phyloP scores from a whole-genome alignment of 2,888 invertebrate genomes.

The Hirtodrosophila histrioides region DNA sequence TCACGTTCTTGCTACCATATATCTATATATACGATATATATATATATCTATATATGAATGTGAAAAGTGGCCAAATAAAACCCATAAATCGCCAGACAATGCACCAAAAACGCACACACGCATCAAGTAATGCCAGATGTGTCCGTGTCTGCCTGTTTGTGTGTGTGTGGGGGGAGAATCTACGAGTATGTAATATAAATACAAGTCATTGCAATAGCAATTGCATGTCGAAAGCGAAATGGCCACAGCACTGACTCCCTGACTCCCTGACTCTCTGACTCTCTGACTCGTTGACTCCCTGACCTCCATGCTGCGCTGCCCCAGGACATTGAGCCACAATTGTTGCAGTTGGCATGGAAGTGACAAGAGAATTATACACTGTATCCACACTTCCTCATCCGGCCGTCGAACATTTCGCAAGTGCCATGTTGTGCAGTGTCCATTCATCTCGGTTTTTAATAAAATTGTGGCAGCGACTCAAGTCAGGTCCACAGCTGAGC shows the following conservation, averaged over 20 bases:
- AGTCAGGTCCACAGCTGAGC: slow-evolving; percentile 33
- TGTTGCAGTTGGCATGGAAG: slow-evolving; percentile 30
- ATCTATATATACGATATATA: background rate
- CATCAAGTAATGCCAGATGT: slow-evolving; percentile 21
- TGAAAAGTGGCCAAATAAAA: slow-evolving; percentile 75
- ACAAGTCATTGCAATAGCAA: slow-evolving; percentile 59
- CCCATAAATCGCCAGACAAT: slow-evolving; percentile 76
- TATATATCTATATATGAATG: slow-evolving; percentile 37
- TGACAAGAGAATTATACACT: slow-evolving; percentile 43
- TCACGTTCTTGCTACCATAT: slow-evolving; percentile 1
- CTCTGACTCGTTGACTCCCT: too few species aligned
- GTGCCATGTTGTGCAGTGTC: slow-evolving; percentile 32
- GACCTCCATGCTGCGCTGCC: too few species aligned
- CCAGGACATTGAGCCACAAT: slow-evolving; percentile 9
- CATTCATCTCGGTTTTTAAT: slow-evolving; percentile 71
- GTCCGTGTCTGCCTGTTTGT: slow-evolving; percentile 10
- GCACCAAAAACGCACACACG: slow-evolving; percentile 41
- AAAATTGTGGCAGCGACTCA: slow-evolving; percentile 53
- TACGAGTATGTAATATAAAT: slow-evolving; percentile 48
- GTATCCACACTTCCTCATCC: slow-evolving; percentile 29
- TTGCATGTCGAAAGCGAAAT: slow-evolving; percentile 58
- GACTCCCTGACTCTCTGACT: too few species aligned
- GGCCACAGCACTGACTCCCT: slow-evolving; percentile 30
- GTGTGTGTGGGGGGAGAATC: background rate
- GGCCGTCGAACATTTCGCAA: slow-evolving; percentile 15